Evolutionary conservation across 2,888 invertebrate species (phyloP).

Genomic region (Andrena haemorrhoa): DNA sequence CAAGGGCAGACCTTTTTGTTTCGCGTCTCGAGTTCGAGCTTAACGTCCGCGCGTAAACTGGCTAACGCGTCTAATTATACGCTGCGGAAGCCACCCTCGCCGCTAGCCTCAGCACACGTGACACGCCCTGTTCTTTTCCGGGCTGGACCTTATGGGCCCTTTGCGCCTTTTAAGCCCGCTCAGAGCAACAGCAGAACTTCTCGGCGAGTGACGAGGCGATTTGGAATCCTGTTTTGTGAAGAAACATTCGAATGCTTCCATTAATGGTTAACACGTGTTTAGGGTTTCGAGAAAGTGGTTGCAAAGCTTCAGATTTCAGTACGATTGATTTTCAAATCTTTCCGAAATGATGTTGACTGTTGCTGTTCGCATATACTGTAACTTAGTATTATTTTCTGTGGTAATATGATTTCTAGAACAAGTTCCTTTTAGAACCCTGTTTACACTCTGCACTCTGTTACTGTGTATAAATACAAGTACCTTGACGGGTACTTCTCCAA

Average conservation of each 20-base stretch:
- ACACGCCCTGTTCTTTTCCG: slow-evolving; percentile 17
- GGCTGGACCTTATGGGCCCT: neutral
- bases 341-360: no score
- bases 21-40: slow-evolving; percentile 66
- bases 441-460: neutral
- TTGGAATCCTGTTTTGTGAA: no score
- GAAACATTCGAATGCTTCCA: no score
- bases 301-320: no score
- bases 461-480: neutral
- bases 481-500: neutral
- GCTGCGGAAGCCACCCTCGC: slow-evolving; percentile 59
- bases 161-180: slow-evolving; percentile 8
- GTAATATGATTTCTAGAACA: no score
- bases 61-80: slow-evolving; percentile 78
- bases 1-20: slow-evolving; percentile 56
- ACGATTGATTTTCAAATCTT: no score
- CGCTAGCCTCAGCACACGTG: slow-evolving; percentile 2
- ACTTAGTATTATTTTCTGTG: no score
- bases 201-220: neutral
- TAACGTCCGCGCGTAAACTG: slow-evolving; percentile 75
- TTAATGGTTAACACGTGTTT: no score
- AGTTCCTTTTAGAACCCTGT: neutral
- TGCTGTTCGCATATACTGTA: no score
- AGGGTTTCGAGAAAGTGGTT: no score
- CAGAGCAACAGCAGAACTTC: neutral